phyloP scores from a whole-genome alignment of 2,888 invertebrate genomes.

The Caenorhabditis wallacei region DNA sequence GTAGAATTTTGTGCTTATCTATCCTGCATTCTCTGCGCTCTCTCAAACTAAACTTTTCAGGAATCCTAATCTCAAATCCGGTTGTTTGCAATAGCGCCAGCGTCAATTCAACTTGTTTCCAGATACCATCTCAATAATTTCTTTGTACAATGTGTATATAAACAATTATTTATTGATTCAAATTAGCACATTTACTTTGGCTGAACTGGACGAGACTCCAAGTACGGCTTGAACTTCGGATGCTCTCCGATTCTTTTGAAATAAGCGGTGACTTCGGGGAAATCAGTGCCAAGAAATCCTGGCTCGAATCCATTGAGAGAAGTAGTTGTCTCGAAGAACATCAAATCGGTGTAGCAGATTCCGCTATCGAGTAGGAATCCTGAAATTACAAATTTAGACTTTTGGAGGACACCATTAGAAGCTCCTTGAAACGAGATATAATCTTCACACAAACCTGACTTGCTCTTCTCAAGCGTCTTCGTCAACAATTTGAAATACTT shows the following conservation, averaged over 20 bases:
- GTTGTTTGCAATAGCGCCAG: constrained; percentile 24
- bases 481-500: constrained; percentile 48
- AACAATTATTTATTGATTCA: background rate
- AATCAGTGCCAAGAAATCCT: constrained; percentile 36
- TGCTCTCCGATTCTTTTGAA: constrained; percentile 40
- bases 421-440: background rate
- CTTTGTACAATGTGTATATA: constrained; percentile 12
- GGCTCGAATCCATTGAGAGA: constrained; percentile 23
- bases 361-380: constrained; percentile 45
- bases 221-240: constrained; percentile 42
- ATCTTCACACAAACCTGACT: constrained; percentile 18
- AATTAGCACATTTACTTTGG: background rate
- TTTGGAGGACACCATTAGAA: too few relatives aligned
- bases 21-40: too few relatives aligned
- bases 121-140: constrained; percentile 15
- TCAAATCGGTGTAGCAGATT: constrained; percentile 34
- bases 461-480: constrained; percentile 49
- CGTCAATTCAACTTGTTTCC: constrained; percentile 43
- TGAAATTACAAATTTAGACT: constrained; percentile 7
- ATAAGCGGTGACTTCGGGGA: constrained; percentile 45
- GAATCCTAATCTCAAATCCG: constrained; percentile 41
- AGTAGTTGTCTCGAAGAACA: constrained; percentile 50
- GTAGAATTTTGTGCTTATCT: too few relatives aligned
- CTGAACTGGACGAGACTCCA: constrained; percentile 39
- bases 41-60: constrained; percentile 1